Evolutionary conservation across 2,797 vertebrate genomes (phyloP).

Genomic region (Sciurus vulgaris): DNA sequence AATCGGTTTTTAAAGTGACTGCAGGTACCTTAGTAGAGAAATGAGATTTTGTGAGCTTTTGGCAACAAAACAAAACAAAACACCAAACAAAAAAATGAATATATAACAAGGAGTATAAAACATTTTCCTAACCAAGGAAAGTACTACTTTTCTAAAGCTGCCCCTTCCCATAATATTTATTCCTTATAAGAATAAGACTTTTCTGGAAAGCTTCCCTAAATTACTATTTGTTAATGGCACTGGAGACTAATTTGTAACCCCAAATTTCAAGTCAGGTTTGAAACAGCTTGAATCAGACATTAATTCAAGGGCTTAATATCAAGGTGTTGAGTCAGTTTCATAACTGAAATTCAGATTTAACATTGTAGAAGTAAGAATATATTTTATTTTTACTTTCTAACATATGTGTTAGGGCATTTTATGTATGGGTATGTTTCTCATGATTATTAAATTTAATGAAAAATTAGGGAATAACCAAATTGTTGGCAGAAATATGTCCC

Average conservation of each 20-base stretch:
- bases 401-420: not conserved
- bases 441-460: slow-evolving; percentile 53
- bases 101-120: not conserved
- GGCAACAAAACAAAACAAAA: not conserved
- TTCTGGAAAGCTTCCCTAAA: slow-evolving; percentile 2
- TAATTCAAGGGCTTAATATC: not conserved
- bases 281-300: slow-evolving; percentile 32
- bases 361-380: not conserved
- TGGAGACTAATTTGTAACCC: slow-evolving; percentile 16
- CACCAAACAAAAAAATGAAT: not conserved
- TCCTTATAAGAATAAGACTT: not conserved
- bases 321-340: slow-evolving; percentile 11
- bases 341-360: slow-evolving; percentile 28
- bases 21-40: not conserved
- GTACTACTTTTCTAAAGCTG: not conserved
- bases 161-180: not conserved
- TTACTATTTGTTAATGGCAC: not conserved
- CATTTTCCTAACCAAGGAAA: not conserved
- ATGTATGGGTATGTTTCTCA: not conserved
- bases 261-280: slow-evolving; percentile 8
- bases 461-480: slow-evolving; percentile 66
- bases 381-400: slow-evolving; percentile 27
- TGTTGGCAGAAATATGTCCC: slow-evolving; percentile 35
- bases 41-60: not conserved
- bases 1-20: slow-evolving; percentile 48